Conservation (phyloP, 2,113 vertebrate species). For the Ginglymostoma cirratum region DNA sequence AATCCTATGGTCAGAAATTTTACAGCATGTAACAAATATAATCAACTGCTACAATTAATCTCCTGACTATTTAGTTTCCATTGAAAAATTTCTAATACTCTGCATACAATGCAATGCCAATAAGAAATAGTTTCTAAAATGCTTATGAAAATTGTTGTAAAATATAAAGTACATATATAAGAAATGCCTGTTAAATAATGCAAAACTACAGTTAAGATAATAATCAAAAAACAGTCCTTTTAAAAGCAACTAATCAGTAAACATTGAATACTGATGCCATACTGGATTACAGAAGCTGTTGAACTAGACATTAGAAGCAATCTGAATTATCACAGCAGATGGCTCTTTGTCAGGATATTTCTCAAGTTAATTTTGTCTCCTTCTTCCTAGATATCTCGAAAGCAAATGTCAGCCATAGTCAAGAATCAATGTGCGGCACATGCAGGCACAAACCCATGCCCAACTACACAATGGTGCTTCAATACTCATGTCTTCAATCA, state of each 20-base stretch:
- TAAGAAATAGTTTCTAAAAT: background rate
- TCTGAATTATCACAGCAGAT: background rate
- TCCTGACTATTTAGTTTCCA: background rate
- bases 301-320: background rate
- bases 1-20: background rate
- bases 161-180: background rate
- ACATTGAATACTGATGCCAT: background rate
- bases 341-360: slow-evolving; percentile 1
- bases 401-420: background rate
- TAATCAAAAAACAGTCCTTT: background rate
- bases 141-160: background rate
- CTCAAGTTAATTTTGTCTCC: background rate
- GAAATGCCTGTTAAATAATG: background rate
- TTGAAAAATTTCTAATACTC: background rate
- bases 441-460: background rate
- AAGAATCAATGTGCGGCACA: background rate
- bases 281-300: background rate
- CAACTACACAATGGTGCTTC: background rate
- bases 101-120: background rate
- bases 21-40: background rate
- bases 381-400: background rate
- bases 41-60: background rate
- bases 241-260: background rate
- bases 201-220: background rate
- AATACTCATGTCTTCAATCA: background rate